Evolutionary conservation across 2,888 invertebrate genomes (phyloP), one percentile per base, ranked within the genome.

Genomic region (Sycophila texana): DNA sequence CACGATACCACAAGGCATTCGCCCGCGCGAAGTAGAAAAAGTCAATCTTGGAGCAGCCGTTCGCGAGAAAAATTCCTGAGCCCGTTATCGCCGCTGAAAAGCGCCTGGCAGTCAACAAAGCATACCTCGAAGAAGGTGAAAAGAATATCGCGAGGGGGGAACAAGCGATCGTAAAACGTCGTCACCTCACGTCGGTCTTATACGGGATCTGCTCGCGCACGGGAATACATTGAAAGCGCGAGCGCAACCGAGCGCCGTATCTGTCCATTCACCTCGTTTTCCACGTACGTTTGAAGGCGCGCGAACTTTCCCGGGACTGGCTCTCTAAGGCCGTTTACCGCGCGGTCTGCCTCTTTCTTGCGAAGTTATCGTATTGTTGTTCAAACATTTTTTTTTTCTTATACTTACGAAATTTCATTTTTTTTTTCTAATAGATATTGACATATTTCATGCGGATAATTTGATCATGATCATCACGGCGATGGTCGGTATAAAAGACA

Each of bases 201-300:
- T 20, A 47, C 60, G 51, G 53, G 20, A 26, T 60, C 26, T 30
- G 10, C 30, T 58, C 5, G 26, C 66, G n/a, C 26, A 26, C 60
- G 65, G 3, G 60, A 60, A 39, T 30, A 26, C 51, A 78, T 63
- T 20, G 57, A 77, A 77, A 77, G 57, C 65, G 68, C 57, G 57
- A 77, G 71, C 39, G 20, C 60, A 63, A 26, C 68, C n/a, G 39
- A 49, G 55, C 26, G 55, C 66, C 55, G 66, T 71, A 39, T 55
- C 60, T 66, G 72, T 73, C 72, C 75, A 67, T 79, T 75, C 80
- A 73, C 76, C 58, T 79, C 65, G 65, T 65, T 70, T 66, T 79
- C 49, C 74, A 79, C 70, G 70, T 79, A 65, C 39, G 16, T 49
- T 39, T 49, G 10, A 20, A 26, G 49, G 30, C 57, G 49, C 65